These are phyloP conservation scores for Peromyscus californicus DNA, from an alignment of 2,113 vertebrate genomes.

Conservation along the genomic window DNA sequence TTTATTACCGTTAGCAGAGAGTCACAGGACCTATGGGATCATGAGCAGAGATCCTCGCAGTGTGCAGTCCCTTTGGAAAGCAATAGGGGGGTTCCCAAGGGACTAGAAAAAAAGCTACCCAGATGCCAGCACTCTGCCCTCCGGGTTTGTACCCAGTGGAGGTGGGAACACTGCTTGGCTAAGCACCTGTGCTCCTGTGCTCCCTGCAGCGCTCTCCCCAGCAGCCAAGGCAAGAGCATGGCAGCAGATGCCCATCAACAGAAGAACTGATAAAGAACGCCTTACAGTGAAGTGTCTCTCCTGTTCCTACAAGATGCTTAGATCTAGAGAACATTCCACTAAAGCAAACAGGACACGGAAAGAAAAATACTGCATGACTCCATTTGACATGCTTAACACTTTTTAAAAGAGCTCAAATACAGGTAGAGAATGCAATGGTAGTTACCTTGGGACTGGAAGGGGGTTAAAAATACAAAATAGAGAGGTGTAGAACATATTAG, in stretches of 20 bases:
- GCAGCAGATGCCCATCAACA: background rate
- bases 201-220: background rate
- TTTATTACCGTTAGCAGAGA: background rate
- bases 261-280: background rate
- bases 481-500: background rate
- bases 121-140: background rate
- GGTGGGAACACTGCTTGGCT: background rate
- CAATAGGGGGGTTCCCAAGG: background rate
- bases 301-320: background rate
- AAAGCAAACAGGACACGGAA: background rate
- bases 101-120: background rate
- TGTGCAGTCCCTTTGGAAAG: background rate
- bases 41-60: background rate
- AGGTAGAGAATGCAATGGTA: background rate
- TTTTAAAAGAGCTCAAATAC: background rate
- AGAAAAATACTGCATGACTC: background rate
- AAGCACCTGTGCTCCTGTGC: accelerated
- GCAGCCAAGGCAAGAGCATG: background rate
- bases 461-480: background rate
- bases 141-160: background rate
- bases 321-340: background rate
- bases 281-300: background rate
- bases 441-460: background rate
- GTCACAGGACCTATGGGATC: background rate
- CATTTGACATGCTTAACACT: background rate